These are phyloP conservation scores for Phania funesta DNA, from an alignment of 2,888 invertebrate genomes.

Conservation along the genomic window DNA sequence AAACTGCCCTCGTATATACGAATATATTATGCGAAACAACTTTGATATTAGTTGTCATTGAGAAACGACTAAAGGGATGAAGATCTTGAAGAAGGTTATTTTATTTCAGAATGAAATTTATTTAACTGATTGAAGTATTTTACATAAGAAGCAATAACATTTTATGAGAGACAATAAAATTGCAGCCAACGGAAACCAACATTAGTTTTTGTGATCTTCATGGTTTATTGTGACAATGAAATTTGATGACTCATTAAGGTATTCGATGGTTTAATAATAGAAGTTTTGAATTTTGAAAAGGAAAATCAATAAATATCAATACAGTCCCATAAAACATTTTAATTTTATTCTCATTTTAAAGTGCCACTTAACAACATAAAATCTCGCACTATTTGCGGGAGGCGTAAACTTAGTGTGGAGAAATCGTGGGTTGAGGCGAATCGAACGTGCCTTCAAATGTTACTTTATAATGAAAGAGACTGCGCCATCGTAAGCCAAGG, in stretches of 20 bases:
- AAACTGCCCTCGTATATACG: too few species aligned
- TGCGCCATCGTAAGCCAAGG: too few species aligned
- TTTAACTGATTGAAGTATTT: conserved; percentile 36
- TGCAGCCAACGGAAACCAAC: not conserved
- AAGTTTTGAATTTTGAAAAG: not conserved
- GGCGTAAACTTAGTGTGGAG: too few species aligned
- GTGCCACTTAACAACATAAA: too few species aligned
- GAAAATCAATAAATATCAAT: not conserved
- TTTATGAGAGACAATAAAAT: not conserved
- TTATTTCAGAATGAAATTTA: conserved; percentile 5
- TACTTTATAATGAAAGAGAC: too few species aligned
- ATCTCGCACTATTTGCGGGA: too few species aligned
- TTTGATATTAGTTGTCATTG: too few species aligned
- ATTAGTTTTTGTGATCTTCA: not conserved
- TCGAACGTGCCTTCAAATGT: too few species aligned
- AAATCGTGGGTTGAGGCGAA: too few species aligned
- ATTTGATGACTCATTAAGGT: not conserved
- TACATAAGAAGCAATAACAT: conserved; percentile 17
- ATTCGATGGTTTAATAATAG: not conserved
- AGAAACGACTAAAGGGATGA: conserved; percentile 21
- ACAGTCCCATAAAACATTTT: not conserved
- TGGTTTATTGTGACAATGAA: not conserved
- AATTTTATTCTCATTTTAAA: too few species aligned
- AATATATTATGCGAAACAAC: too few species aligned
- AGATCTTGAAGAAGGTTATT: not conserved